phyloP scores from a whole-genome alignment of 2,113 vertebrate species.

The Notarius lentiginosus region DNA sequence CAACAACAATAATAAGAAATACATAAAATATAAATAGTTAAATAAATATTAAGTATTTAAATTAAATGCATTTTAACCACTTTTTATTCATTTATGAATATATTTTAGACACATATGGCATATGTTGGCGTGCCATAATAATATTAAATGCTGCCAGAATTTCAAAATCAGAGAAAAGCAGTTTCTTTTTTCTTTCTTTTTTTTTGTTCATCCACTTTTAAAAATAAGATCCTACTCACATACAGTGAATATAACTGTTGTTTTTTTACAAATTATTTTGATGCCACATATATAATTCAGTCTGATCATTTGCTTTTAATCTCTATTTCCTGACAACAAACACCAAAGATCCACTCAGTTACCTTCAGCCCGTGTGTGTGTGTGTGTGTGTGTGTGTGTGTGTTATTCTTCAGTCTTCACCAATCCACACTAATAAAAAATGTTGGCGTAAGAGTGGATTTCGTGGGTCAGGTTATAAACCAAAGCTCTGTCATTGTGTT shows the following conservation, averaged over 20 bases:
- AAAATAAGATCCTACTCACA: background rate
- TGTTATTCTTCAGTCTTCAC: background rate
- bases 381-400: background rate
- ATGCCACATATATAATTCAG: background rate
- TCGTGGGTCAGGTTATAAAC: background rate
- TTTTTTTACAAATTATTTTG: background rate
- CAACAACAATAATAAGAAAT: background rate
- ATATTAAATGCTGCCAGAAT: background rate
- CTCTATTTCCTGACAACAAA: background rate
- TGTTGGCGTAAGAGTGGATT: background rate
- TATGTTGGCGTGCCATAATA: background rate
- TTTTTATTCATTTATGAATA: background rate
- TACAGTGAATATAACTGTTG: background rate
- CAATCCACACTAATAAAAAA: background rate
- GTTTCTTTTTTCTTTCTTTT: background rate
- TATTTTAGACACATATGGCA: background rate
- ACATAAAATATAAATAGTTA: background rate
- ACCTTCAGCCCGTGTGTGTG: background rate
- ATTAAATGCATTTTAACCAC: background rate
- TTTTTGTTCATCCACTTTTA: background rate
- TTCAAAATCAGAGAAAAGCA: background rate
- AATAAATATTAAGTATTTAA: too few species aligned
- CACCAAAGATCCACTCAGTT: background rate
- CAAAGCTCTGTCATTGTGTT: background rate
- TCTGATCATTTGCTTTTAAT: background rate